phyloP scores from a whole-genome alignment of 2,113 vertebrate genomes.

The Poeciliopsis turrubarensis region DNA sequence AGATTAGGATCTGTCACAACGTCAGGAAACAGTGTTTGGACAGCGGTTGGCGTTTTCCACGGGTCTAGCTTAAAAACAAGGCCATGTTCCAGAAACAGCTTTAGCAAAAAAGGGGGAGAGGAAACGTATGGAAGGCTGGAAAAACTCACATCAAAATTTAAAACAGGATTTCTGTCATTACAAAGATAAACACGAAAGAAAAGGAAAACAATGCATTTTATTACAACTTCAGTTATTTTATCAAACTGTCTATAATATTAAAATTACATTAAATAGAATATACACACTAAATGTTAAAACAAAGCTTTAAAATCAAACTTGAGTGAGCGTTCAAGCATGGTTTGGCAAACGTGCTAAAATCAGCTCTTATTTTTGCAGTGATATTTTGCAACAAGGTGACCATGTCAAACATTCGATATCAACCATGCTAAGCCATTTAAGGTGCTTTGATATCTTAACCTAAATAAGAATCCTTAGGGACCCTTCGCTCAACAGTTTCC shows the following conservation, averaged over 20 bases:
- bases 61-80: constrained; percentile 21
- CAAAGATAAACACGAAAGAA: not conserved
- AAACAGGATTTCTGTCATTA: not conserved
- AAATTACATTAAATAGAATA: no score
- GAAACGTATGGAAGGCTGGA: constrained; percentile 31
- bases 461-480: no score
- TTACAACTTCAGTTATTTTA: not conserved
- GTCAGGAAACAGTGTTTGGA: constrained; percentile 50
- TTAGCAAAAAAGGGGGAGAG: constrained; percentile 21
- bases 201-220: not conserved
- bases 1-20: constrained; percentile 61
- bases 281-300: not conserved
- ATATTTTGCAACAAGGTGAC: no score
- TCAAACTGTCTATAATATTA: no score
- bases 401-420: no score
- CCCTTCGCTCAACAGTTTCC: no score
- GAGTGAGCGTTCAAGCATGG: no score
- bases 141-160: not conserved
- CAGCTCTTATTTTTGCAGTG: no score
- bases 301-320: not conserved
- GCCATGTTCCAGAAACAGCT: constrained; percentile 25
- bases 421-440: no score
- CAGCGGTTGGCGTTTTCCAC: constrained; percentile 35
- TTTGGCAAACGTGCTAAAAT: no score
- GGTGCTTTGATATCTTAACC: no score